Evolutionary conservation across 1,140 invertebrate genomes (phyloP).

Genomic region (Asbolus verrucosus): DNA sequence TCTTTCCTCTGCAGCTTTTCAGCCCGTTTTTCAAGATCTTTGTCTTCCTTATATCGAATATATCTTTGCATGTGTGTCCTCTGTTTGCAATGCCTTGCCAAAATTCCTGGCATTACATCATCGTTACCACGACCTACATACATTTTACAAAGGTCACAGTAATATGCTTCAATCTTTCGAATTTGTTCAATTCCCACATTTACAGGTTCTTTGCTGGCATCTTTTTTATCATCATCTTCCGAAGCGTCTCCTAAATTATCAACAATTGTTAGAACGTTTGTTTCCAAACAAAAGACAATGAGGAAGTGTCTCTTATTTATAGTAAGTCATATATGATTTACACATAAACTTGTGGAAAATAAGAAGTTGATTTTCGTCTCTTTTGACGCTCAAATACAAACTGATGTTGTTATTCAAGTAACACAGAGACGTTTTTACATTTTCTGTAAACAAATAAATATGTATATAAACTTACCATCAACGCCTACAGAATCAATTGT

Average conservation of each 20-base stretch:
- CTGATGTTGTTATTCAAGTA: conserved; percentile 46
- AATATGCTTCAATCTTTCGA: conserved; percentile 78
- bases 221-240: conserved; percentile 72
- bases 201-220: conserved; percentile 69
- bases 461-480: conserved; percentile 72
- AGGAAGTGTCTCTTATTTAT: conserved; percentile 19
- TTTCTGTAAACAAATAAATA: conserved; percentile 13
- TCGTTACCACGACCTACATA: conserved; percentile 76
- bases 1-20: conserved; percentile 74
- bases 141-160: conserved; percentile 80
- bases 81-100: conserved; percentile 77
- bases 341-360: conserved; percentile 37
- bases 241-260: conserved; percentile 53
- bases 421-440: conserved; percentile 46
- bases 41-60: conserved; percentile 79
- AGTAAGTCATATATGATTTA: conserved; percentile 11
- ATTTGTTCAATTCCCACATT: conserved; percentile 82
- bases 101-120: conserved; percentile 68
- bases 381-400: conserved; percentile 53
- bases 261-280: conserved; percentile 1
- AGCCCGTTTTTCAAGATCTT: conserved; percentile 74
- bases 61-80: conserved; percentile 79
- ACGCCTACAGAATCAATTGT: conserved; percentile 87
- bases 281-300: neutral
- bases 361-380: conserved; percentile 50